Conservation (phyloP, 2,797 vertebrate species). For the Hylomyscus alleni region DNA sequence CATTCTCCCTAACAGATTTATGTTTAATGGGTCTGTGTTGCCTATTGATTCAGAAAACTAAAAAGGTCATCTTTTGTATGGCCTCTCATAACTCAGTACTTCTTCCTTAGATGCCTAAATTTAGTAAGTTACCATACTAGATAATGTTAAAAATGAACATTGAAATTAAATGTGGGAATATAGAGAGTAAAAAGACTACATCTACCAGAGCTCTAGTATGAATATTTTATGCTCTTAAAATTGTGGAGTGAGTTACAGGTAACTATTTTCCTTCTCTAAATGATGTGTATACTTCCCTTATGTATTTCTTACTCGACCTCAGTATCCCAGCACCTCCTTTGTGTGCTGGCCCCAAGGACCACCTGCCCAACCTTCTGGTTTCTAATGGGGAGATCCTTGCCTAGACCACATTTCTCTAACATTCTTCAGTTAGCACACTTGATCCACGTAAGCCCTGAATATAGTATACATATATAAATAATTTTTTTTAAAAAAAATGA, state of each 20-base stretch:
- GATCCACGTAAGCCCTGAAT: not conserved
- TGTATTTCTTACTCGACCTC: not conserved
- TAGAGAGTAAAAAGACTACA: not conserved
- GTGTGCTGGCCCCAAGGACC: not conserved
- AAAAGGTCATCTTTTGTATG: not conserved
- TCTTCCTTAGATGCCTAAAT: constrained; percentile 30
- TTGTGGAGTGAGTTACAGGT: not conserved
- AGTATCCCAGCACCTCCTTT: not conserved
- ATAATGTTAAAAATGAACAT: not conserved
- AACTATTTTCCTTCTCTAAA: not conserved
- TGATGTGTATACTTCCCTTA: not conserved
- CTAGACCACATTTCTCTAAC: not conserved
- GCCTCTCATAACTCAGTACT: not conserved
- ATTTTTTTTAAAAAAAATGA: not conserved
- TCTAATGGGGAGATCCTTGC: not conserved
- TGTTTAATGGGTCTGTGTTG: not conserved
- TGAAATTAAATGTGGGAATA: not conserved
- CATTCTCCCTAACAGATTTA: not conserved
- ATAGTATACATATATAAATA: not conserved
- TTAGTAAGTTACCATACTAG: not conserved
- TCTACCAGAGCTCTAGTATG: not conserved
- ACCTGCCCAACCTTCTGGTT: not conserved
- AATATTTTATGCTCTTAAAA: constrained; percentile 5
- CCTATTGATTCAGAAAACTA: not conserved
- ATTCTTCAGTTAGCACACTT: not conserved